Evolutionary conservation across 1,140 invertebrate genomes (phyloP).

Genomic region (Carposina sasakii): DNA sequence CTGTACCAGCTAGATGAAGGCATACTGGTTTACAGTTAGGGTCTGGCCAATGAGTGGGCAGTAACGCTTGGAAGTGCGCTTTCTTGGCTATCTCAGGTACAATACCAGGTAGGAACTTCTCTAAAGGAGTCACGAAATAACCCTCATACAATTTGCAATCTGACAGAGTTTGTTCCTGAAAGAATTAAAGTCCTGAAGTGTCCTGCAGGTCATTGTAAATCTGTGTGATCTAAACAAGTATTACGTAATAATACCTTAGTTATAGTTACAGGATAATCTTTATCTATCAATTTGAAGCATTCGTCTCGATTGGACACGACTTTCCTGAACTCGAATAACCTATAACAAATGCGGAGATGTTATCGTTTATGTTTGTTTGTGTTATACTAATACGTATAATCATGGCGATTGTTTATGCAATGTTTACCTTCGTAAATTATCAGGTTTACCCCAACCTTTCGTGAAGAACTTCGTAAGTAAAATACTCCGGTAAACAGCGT

Average conservation of each 20-base stretch:
- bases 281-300: constrained; percentile 87
- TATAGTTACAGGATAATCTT: constrained; percentile 90
- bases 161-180: constrained; percentile 83
- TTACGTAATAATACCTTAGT: constrained; percentile 81
- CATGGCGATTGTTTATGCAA: constrained; percentile 9
- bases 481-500: constrained; percentile 91
- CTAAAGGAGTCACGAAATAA: constrained; percentile 90
- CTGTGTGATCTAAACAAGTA: not conserved
- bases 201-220: not conserved
- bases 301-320: constrained; percentile 86
- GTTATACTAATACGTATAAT: no score
- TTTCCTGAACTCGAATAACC: constrained; percentile 93
- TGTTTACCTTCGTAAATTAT: constrained; percentile 88
- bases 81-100: constrained; percentile 88
- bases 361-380: no score
- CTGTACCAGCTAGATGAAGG: constrained; percentile 96
- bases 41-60: constrained; percentile 86
- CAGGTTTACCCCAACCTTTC: constrained; percentile 96
- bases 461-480: constrained; percentile 95
- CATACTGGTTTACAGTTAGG: constrained; percentile 86
- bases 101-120: constrained; percentile 86
- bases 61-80: constrained; percentile 87
- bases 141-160: constrained; percentile 89
- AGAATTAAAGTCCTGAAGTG: not conserved
- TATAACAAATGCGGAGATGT: no score